These are phyloP conservation scores for Chloropsis hardwickii DNA, from an alignment of 2,113 vertebrate genomes.

Conservation along the genomic window DNA sequence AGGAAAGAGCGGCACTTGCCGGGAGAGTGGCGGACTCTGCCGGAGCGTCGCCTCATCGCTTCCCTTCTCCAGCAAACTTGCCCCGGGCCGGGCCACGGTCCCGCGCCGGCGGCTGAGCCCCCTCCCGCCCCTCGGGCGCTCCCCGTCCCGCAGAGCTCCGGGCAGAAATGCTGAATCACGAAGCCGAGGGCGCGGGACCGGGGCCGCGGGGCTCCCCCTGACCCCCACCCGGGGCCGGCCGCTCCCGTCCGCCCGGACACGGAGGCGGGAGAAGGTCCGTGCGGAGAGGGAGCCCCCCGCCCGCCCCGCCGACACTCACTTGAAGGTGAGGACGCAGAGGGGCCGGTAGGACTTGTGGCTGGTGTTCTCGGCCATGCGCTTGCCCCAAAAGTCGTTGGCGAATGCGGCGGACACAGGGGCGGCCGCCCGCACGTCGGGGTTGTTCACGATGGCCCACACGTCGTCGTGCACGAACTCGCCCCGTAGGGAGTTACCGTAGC, in stretches of 20 bases:
- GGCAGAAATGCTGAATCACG: constrained; percentile 66
- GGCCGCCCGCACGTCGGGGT: constrained; percentile 85
- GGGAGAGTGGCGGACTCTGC: not conserved
- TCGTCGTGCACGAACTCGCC: constrained; percentile 98
- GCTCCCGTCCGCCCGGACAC: not conserved
- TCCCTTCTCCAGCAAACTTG: not conserved
- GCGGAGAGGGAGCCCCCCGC: not conserved
- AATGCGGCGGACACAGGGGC: constrained; percentile 82
- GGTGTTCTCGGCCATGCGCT: constrained; percentile 89
- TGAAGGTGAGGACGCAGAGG: constrained; percentile 93
- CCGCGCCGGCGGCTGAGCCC: not conserved
- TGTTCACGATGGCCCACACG: constrained; percentile 94
- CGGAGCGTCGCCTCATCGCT: not conserved
- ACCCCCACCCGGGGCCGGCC: not conserved
- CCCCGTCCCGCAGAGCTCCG: not conserved
- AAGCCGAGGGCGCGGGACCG: not conserved
- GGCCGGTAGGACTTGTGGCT: constrained; percentile 99
- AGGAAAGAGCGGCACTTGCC: not conserved
- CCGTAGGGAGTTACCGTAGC: constrained; percentile 85
- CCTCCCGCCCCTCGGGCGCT: no score
- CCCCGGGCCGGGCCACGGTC: not conserved
- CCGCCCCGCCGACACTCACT: constrained; percentile 74
- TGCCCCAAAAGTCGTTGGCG: constrained; percentile 95
- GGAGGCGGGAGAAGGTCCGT: not conserved
- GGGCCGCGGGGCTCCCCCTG: not conserved